Conservation (phyloP, 2,113 vertebrate species). For the Cyanocitta stelleri region DNA sequence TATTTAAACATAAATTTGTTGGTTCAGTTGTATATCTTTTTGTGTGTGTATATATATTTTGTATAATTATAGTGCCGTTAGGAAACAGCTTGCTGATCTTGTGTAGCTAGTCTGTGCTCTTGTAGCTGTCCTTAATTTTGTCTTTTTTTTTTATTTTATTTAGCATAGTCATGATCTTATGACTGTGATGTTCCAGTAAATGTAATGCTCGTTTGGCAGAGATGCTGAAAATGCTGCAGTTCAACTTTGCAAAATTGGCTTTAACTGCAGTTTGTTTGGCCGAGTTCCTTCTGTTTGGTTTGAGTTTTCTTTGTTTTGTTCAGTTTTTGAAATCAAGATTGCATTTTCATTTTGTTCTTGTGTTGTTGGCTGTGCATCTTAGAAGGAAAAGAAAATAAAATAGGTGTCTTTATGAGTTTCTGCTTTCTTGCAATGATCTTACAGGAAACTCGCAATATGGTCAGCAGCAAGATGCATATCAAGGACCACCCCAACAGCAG, state of each 20-base stretch:
- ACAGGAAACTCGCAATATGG: slow-evolving; percentile 92
- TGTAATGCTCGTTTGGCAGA: slow-evolving; percentile 79
- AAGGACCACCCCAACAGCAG: slow-evolving; percentile 93
- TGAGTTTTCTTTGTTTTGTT: slow-evolving; percentile 78
- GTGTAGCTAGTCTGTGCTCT: slow-evolving; percentile 84
- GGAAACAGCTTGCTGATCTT: slow-evolving; percentile 82
- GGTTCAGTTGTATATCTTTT: slow-evolving; percentile 56
- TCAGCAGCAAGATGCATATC: slow-evolving; percentile 96
- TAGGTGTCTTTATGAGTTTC: slow-evolving; percentile 40
- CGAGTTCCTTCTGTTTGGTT: slow-evolving; percentile 79
- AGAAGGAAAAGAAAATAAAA: slow-evolving; percentile 9
- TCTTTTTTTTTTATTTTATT: slow-evolving; percentile 70
- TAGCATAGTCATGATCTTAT: slow-evolving; percentile 78
- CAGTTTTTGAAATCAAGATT: slow-evolving; percentile 71
- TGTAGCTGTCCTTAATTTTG: slow-evolving; percentile 83
- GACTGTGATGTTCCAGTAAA: slow-evolving; percentile 77
- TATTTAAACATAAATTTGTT: slow-evolving; percentile 66
- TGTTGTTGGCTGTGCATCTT: slow-evolving; percentile 77
- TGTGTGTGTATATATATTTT: slow-evolving; percentile 69
- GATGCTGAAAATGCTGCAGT: slow-evolving; percentile 79
- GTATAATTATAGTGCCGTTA: slow-evolving; percentile 71
- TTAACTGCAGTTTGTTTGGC: slow-evolving; percentile 82
- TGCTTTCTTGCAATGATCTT: slow-evolving; percentile 60
- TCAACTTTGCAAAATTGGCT: slow-evolving; percentile 78
- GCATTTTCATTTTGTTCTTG: slow-evolving; percentile 76